Conservation (phyloP, 2,113 vertebrate species). For the Myocastor coypus region DNA sequence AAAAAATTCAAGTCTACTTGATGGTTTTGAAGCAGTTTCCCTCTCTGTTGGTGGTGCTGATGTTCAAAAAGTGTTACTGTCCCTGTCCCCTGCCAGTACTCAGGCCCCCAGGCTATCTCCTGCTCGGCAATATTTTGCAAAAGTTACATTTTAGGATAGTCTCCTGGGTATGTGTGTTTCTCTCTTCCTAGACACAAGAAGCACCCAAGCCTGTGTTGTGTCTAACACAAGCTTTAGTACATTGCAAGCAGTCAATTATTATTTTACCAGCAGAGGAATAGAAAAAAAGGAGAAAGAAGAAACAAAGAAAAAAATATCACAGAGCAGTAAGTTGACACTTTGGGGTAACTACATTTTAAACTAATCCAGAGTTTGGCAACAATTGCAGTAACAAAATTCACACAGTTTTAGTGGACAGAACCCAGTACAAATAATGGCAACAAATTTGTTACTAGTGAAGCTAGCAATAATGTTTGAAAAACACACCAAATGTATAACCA, state of each 20-base stretch:
- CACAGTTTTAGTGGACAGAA: neutral
- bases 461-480: neutral
- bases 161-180: neutral
- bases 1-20: neutral
- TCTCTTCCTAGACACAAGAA: neutral
- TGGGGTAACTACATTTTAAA: constrained; percentile 2
- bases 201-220: neutral
- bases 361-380: neutral
- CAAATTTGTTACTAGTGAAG: constrained; percentile 1
- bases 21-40: neutral
- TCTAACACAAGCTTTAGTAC: neutral
- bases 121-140: constrained; percentile 2
- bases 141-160: neutral
- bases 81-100: neutral
- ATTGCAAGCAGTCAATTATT: neutral
- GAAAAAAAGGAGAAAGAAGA: neutral
- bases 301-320: neutral
- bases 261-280: neutral
- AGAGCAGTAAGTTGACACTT: neutral
- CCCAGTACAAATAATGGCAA: neutral
- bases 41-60: neutral
- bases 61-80: neutral
- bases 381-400: neutral
- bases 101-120: neutral
- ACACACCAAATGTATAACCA: neutral